Evolutionary conservation across 2,113 vertebrate genomes (phyloP).

Genomic region (Cepphus grylle): DNA sequence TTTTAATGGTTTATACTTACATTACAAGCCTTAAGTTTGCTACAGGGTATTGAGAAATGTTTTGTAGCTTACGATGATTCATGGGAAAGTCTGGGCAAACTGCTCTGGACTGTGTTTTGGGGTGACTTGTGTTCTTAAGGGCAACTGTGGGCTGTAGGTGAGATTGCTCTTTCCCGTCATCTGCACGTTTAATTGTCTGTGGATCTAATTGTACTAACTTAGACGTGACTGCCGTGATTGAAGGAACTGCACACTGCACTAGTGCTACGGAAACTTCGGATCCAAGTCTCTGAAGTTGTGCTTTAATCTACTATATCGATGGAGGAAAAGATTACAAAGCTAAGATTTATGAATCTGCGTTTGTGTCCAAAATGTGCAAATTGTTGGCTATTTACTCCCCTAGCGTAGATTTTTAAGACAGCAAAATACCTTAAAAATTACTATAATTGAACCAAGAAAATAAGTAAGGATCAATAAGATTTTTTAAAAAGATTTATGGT

Average conservation of each 20-base stretch:
- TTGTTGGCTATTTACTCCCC: not conserved
- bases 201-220: not conserved
- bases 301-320: not conserved
- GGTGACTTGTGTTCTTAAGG: not conserved
- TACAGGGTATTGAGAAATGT: not conserved
- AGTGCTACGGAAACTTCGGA: not conserved
- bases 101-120: not conserved
- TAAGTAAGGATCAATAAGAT: not conserved
- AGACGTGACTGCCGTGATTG: fast-evolving
- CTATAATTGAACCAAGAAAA: not conserved
- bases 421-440: not conserved
- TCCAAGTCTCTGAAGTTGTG: not conserved
- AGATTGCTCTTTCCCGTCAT: not conserved
- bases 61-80: not conserved
- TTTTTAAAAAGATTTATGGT: too few relatives aligned
- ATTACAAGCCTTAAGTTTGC: not conserved
- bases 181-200: not conserved
- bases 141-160: not conserved
- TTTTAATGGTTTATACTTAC: constrained; percentile 21
- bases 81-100: not conserved
- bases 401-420: not conserved
- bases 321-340: not conserved
- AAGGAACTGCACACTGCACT: not conserved
- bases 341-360: not conserved
- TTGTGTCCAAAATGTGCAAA: not conserved